Evolutionary conservation across 2,113 vertebrate genomes (phyloP), one percentile per base, ranked within the genome.

Genomic region (Cavia aperea): DNA sequence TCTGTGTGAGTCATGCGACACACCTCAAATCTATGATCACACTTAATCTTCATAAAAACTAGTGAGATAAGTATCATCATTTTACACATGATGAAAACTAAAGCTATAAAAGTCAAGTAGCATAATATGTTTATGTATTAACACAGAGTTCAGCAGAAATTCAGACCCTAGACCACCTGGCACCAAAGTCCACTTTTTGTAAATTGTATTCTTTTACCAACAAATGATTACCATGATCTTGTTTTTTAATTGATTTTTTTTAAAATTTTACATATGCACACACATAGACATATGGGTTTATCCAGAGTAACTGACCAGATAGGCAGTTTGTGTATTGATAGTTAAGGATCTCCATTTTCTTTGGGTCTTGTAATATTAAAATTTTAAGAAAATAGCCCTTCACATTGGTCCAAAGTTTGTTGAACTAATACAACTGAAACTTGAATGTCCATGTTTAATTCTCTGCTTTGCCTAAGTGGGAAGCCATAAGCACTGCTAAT

Each of bases 1-100:
- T 36, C 7, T 9, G 7, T 56, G 73, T 24, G 39, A 85, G 63
- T 58, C 43, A 3, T 39, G 9, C n/a, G 24, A 26, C 19, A 19
- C 24, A 5, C 39, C 86, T 73, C 51, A 81, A 56, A 56, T n/a
- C 33, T 62, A 60, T 77, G 75, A 81, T 24, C 49, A 29, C 13
- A 26, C 66, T 82, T 66, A 62, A n/a, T 73, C 39, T 82, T 83
- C 84, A 56, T 83, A 81, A 93, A 92, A 46, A 29, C 51, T 51
- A 73, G 75, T 23, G 31, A 78, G 18, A 31, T 49, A 39, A 13
- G 16, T 13, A 39, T 72, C 77, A 31, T 93, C 62, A 82, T 92
- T 81, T 95, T 58, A 72, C 33, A 81, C 79, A 88, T 18, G 73
- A 63, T 39, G 70, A 75, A 90, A 89, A 63, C 70, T 31, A 68